phyloP scores from a whole-genome alignment of 2,797 vertebrate genomes.

The Melanogrammus aeglefinus region DNA sequence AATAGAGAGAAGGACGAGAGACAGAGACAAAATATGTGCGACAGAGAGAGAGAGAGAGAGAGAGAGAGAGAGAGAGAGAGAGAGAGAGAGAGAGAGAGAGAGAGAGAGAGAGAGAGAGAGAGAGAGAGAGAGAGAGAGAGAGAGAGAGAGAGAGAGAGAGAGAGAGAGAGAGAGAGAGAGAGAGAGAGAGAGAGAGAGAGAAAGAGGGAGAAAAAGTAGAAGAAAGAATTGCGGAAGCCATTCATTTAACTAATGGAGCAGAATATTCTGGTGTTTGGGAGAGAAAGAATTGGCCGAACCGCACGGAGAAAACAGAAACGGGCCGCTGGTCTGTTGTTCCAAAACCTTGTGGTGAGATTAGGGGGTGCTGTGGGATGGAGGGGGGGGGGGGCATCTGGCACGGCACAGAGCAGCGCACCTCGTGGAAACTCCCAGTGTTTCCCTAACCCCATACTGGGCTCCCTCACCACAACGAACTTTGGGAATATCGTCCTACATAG shows the following conservation, averaged over 20 bases:
- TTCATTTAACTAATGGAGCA: conserved; percentile 42
- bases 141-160: conserved; percentile 16
- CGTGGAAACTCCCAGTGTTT: conserved; percentile 40
- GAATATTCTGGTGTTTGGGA: conserved; percentile 34
- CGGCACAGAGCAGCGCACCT: conserved; percentile 23
- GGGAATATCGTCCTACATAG: conserved; percentile 26
- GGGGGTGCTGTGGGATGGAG: too few species aligned
- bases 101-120: conserved; percentile 5
- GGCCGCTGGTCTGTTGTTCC: too few species aligned
- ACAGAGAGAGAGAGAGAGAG: not conserved
- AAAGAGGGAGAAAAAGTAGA: not conserved
- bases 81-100: conserved; percentile 4
- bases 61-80: conserved; percentile 3
- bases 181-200: conserved; percentile 6
- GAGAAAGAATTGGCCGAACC: conserved; percentile 23
- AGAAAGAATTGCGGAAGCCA: conserved; percentile 28
- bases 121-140: conserved; percentile 19
- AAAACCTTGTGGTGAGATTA: too few species aligned
- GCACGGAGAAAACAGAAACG: conserved; percentile 13
- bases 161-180: conserved; percentile 5
- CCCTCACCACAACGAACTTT: conserved; percentile 35
- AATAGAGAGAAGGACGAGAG: conserved; percentile 27
- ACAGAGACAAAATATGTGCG: not conserved
- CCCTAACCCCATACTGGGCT: conserved; percentile 37
- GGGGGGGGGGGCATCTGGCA: conserved; percentile 24